Percentiles rank a stretch among this genome's conserved stretches.
Conservation (phyloP, 2,113 vertebrate species). For the western clawed frog (Xenopus tropicalis) region UCB_Xtro_10.0 CM004443.2:34389001-34389500, state of each 20-base stretch:
- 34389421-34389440: slow-evolving; percentile 37
- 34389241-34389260: slow-evolving; percentile 35
- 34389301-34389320: slow-evolving; percentile 21
- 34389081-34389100: slow-evolving; percentile 96
- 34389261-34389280: slow-evolving; percentile 27
- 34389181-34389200: slow-evolving; percentile 42
- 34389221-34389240: slow-evolving; percentile 31
- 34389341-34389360: slow-evolving; percentile 9
- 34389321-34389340: slow-evolving; percentile 17
- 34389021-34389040: slow-evolving; percentile 99
- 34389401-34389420: slow-evolving; percentile 8
- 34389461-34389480: slow-evolving; percentile 33
- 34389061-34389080: slow-evolving; percentile 99
- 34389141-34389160: slow-evolving; percentile 68
- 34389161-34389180: slow-evolving; percentile 56
- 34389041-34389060: slow-evolving; percentile 99
- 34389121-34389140: slow-evolving; percentile 99
- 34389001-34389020: slow-evolving; percentile 98
- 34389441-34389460: slow-evolving; percentile 33
- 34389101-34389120: slow-evolving; percentile 79
- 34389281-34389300: slow-evolving; percentile 17
- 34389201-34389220: slow-evolving; percentile 40
- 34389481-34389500: slow-evolving; percentile 21
- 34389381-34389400: slow-evolving; percentile 18
- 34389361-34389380: slow-evolving; percentile 37